Evolutionary conservation across 2,113 vertebrate species (phyloP), one percentile per base, ranked within the genome.

Genomic region (Dipodomys ordii): DNA sequence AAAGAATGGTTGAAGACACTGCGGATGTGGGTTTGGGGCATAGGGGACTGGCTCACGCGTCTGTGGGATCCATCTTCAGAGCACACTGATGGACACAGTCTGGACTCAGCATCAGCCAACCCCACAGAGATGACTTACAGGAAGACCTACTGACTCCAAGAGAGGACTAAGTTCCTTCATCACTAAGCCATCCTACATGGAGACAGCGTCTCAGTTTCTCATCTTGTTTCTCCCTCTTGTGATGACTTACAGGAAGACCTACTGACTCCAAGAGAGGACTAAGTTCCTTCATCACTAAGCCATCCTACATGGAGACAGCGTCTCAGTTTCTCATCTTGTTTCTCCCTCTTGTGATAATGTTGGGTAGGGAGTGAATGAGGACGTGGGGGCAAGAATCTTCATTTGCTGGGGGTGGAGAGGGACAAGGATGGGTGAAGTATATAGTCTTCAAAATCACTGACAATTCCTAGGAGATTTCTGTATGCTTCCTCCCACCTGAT

Each of bases 191-290:
- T 19, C 53, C 72, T 44, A 12, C n/a, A 27, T 6, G 57, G 44
- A 74, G 79, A 39, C 46, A 30, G 3, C 3, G 39, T 32, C 89
- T 82, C 39, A 39, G 39, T 39, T 39, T 39, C 39, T 39, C 39
- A 39, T 39, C 39, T 39, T 1, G 39, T 39, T 80, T 79, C 80
- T 87, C 67, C 49, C n/a, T n/a, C n/a, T n/a, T n/a, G n/a, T n/a
- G 82, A 46, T 44, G 74, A 49, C 27, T 57, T 44, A 57, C 53
- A 67, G 68, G 71, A 35, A 83, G 79, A 71, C 13, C 11, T 16
- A 22, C 28, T 78, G 83, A 92, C 87, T 91, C 83, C 79, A 80
- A 30, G 3, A 19, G 44, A 92, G 35, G 73, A 71, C 30, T 49
- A 60, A 7, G 35, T 78, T 76, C 88, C 79, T 78, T 39, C 68